Conservation (phyloP, 2,113 vertebrate genomes). For the Saccopteryx leptura region DNA sequence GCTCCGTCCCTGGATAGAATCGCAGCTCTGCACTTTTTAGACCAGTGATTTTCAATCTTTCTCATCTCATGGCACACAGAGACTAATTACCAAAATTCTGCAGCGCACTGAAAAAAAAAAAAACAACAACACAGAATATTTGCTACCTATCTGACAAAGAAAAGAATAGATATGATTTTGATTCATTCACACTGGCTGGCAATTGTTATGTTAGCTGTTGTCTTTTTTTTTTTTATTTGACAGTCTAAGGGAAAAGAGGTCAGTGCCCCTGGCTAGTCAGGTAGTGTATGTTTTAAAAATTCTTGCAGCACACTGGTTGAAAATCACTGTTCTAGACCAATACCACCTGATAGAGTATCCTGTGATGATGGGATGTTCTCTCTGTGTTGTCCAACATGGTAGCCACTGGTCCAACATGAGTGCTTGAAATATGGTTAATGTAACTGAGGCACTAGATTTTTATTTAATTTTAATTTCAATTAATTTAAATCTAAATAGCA, state of each 20-base stretch:
- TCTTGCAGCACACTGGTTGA: not conserved
- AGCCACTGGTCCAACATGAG: not conserved
- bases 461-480: not conserved
- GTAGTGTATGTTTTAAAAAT: not conserved
- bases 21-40: not conserved
- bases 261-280: not conserved
- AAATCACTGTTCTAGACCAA: not conserved
- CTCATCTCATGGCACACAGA: not conserved
- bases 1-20: rapidly evolving
- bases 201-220: not conserved
- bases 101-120: not conserved
- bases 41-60: not conserved
- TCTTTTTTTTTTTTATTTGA: not conserved
- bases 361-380: not conserved
- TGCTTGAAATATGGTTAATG: not conserved
- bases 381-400: not conserved
- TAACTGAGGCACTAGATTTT: not conserved
- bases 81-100: not conserved
- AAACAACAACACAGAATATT: not conserved
- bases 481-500: not conserved
- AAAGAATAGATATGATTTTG: not conserved
- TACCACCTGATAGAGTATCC: rapidly evolving
- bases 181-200: not conserved
- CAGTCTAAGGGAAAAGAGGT: not conserved
- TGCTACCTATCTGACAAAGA: not conserved